These are phyloP conservation scores for Pseudeuparius sepicola DNA, from an alignment of 2,888 invertebrate species.

Conservation along the genomic window DNA sequence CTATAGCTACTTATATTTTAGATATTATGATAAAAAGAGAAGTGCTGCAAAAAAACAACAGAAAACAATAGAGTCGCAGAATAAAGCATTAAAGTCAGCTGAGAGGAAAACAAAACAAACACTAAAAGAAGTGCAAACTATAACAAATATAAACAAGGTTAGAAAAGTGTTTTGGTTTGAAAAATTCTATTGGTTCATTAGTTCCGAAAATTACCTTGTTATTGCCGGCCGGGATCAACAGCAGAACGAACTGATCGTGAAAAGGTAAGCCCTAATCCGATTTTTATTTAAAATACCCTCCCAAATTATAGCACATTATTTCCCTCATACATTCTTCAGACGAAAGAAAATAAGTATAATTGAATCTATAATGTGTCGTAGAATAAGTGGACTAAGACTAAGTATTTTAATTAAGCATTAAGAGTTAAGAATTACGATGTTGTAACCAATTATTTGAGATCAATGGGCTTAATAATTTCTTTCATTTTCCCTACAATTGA, in stretches of 20 bases:
- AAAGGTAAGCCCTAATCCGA: slow-evolving; percentile 47
- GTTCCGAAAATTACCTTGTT: slow-evolving; percentile 87
- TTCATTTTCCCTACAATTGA: too few species aligned
- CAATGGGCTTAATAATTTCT: too few species aligned
- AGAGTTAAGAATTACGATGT: too few species aligned
- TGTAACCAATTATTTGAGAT: too few species aligned
- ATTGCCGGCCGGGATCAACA: slow-evolving; percentile 95
- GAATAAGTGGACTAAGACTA: too few species aligned
- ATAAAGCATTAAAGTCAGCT: slow-evolving; percentile 90
- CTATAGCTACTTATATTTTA: slow-evolving; percentile 30
- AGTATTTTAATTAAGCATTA: too few species aligned
- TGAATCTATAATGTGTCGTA: too few species aligned
- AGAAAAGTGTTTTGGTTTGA: slow-evolving; percentile 98
- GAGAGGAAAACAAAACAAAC: slow-evolving; percentile 90
- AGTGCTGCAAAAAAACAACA: slow-evolving; percentile 89
- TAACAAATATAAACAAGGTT: slow-evolving; percentile 86
- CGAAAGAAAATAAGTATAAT: too few species aligned
- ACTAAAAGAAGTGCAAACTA: slow-evolving; percentile 81
- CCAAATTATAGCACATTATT: too few species aligned
- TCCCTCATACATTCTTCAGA: too few species aligned
- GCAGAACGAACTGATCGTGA: slow-evolving; percentile 97
- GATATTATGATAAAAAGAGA: slow-evolving; percentile 86
- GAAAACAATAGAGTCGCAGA: slow-evolving; percentile 89
- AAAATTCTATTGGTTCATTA: slow-evolving; percentile 98
- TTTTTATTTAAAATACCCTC: too few species aligned